These are phyloP conservation scores for Dipus sagitta DNA, from an alignment of 2,797 vertebrate species.

Conservation along the genomic window DNA sequence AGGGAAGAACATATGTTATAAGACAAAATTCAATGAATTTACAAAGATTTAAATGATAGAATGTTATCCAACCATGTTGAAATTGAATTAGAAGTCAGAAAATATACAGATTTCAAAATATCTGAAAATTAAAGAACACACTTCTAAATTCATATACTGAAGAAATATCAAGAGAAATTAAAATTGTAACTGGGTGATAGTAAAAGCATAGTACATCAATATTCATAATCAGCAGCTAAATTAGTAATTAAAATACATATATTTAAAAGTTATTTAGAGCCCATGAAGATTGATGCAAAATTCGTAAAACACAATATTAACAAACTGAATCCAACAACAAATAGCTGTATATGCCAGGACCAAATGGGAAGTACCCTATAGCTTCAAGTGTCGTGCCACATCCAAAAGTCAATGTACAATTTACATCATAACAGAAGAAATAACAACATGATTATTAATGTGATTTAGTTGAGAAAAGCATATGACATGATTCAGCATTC, in stretches of 20 bases:
- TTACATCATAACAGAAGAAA: background rate
- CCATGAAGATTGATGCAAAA: background rate
- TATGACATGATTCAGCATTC: background rate
- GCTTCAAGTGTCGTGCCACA: background rate
- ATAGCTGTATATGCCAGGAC: background rate
- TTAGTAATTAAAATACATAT: background rate
- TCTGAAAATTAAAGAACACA: background rate
- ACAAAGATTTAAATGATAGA: background rate
- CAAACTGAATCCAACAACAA: background rate
- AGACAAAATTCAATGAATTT: background rate
- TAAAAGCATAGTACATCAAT: background rate
- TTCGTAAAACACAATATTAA: background rate
- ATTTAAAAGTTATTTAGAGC: background rate
- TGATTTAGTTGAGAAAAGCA: background rate
- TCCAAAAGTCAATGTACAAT: background rate
- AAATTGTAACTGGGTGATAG: background rate
- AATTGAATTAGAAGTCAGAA: conserved; percentile 28
- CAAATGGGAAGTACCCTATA: background rate
- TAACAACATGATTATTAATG: background rate
- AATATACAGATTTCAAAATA: conserved; percentile 17
- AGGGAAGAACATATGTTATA: background rate
- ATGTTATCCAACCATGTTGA: background rate
- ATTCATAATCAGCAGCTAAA: background rate
- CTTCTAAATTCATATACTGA: background rate
- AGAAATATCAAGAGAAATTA: background rate